phyloP scores from a whole-genome alignment of 2,113 vertebrate species.

The Austrofundulus limnaeus region DNA sequence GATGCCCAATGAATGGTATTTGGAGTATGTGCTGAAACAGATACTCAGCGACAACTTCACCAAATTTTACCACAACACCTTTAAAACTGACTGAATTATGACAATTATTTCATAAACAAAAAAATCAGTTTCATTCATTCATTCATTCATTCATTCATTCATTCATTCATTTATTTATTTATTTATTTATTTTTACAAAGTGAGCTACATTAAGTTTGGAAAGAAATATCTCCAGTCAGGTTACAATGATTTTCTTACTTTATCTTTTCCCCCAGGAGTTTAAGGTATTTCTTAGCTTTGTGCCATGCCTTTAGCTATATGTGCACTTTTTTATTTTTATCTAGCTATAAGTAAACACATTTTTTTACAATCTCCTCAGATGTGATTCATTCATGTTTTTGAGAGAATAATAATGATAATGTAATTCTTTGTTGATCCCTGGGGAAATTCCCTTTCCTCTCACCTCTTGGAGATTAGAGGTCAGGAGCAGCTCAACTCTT shows the following conservation, averaged over 20 bases:
- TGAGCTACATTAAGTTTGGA: not conserved
- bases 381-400: too few relatives aligned
- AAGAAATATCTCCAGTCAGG: slow-evolving; percentile 6
- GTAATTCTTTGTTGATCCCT: slow-evolving; percentile 49
- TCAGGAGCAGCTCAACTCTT: slow-evolving; percentile 25
- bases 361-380: not conserved
- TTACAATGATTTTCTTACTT: slow-evolving; percentile 31
- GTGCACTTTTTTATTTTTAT: slow-evolving; percentile 9
- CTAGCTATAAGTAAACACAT: slow-evolving; percentile 35
- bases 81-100: too few relatives aligned
- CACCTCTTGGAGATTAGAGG: slow-evolving; percentile 36
- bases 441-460: slow-evolving; percentile 34
- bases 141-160: too few relatives aligned
- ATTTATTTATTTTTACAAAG: too few relatives aligned
- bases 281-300: slow-evolving; percentile 26
- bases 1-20: too few relatives aligned
- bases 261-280: slow-evolving; percentile 28
- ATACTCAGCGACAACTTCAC: too few relatives aligned
- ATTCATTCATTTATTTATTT: too few relatives aligned
- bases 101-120: too few relatives aligned
- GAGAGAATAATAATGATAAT: slow-evolving; percentile 24
- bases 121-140: too few relatives aligned
- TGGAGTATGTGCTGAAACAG: too few relatives aligned
- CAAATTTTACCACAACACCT: too few relatives aligned
- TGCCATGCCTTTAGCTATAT: slow-evolving; percentile 10